A percentile compares a stretch with the other conserved stretches of the same genome.
phyloP scores from a whole-genome alignment of 2,113 vertebrate species.

The Argyrosomus japonicus region DNA sequence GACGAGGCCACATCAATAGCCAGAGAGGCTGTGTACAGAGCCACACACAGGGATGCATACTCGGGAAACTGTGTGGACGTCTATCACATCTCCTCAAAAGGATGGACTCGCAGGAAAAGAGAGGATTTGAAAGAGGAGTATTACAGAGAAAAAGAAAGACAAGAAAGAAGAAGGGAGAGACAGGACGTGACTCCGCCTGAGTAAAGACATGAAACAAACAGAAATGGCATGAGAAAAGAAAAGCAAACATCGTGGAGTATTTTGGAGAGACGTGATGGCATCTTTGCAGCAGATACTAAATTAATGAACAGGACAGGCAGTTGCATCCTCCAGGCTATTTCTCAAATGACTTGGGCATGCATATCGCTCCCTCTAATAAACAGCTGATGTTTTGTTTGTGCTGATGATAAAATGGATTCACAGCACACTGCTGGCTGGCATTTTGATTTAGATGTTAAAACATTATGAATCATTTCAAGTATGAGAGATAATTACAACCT shows the following conservation, averaged over 20 bases:
- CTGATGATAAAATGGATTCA: conserved; percentile 57
- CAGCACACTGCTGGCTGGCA: conserved; percentile 43
- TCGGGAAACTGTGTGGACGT: conserved; percentile 90
- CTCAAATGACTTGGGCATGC: conserved; percentile 64
- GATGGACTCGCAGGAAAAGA: conserved; percentile 84
- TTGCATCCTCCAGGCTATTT: conserved; percentile 68
- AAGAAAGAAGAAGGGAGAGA: conserved; percentile 33
- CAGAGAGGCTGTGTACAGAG: conserved; percentile 87
- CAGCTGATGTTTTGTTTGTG: conserved; percentile 70
- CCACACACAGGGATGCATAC: conserved; percentile 89
- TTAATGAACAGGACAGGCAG: conserved; percentile 68
- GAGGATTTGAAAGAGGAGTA: conserved; percentile 84
- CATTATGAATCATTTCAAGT: conserved; percentile 54
- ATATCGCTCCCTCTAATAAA: conserved; percentile 62
- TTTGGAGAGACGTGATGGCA: conserved; percentile 46
- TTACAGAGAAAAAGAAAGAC: conserved; percentile 77
- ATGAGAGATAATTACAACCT: conserved; percentile 50
- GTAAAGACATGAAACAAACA: conserved; percentile 53
- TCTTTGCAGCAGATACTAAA: conserved; percentile 63
- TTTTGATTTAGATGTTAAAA: conserved; percentile 57
- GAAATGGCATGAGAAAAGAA: conserved; percentile 41
- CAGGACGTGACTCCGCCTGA: conserved; percentile 24
- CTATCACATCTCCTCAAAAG: conserved; percentile 84
- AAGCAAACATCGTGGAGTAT: conserved; percentile 42
- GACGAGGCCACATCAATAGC: conserved; percentile 85